Evolutionary conservation across 2,888 invertebrate species (phyloP).

Genomic region (Pollenia angustigena): DNA sequence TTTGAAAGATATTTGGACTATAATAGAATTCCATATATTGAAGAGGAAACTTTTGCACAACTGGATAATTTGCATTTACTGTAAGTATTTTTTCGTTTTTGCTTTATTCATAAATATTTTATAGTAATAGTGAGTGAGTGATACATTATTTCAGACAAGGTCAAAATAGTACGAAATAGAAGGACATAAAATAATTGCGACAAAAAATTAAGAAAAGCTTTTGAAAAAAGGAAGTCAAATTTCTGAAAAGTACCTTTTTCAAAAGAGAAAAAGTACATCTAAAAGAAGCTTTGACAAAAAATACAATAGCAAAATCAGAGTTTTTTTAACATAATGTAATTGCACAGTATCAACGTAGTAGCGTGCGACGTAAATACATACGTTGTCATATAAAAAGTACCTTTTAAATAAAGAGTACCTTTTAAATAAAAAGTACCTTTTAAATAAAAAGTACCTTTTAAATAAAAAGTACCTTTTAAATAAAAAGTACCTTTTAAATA

Average conservation of each 20-base stretch:
- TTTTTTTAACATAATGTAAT: too few relatives aligned
- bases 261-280: not conserved
- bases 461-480: too few relatives aligned
- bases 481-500: too few relatives aligned
- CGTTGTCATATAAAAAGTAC: too few relatives aligned
- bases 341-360: too few relatives aligned
- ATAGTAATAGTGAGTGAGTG: not conserved
- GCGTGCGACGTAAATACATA: too few relatives aligned
- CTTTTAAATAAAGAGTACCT: too few relatives aligned
- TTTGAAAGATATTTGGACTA: constrained; percentile 83
- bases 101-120: not conserved
- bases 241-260: not conserved
- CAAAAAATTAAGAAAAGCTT: not conserved
- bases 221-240: not conserved
- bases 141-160: not conserved
- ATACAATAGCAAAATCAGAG: too few relatives aligned
- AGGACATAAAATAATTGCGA: not conserved
- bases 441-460: too few relatives aligned
- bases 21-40: constrained; percentile 84
- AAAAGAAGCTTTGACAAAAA: not conserved
- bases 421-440: too few relatives aligned
- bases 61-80: constrained; percentile 84
- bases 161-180: not conserved
- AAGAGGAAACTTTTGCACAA: constrained; percentile 84
- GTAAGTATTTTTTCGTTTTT: constrained; percentile 82